These are phyloP conservation scores for Dichetophora obliterata DNA, from an alignment of 2,888 invertebrate genomes.

Conservation along the genomic window DNA sequence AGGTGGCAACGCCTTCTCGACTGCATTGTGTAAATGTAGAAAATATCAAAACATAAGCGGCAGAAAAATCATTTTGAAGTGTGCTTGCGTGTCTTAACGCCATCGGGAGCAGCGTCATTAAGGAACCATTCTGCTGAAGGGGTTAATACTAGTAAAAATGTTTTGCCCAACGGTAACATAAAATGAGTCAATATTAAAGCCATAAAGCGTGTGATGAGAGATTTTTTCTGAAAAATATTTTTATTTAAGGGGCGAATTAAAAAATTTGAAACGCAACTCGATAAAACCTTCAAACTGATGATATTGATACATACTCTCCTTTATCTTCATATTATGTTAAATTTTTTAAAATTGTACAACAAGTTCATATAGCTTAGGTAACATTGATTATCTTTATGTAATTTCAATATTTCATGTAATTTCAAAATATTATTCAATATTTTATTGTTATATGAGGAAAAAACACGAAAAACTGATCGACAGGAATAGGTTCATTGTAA, in stretches of 20 bases:
- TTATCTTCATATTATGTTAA: too few relatives aligned
- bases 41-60: not conserved
- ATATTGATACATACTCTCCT: too few relatives aligned
- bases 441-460: too few relatives aligned
- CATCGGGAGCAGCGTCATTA: conserved; percentile 40
- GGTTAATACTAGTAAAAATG: conserved; percentile 10
- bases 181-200: not conserved
- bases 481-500: too few relatives aligned
- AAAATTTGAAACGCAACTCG: too few relatives aligned
- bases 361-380: too few relatives aligned
- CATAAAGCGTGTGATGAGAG: not conserved
- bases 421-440: too few relatives aligned
- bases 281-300: too few relatives aligned
- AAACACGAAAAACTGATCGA: too few relatives aligned
- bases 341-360: too few relatives aligned
- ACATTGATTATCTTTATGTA: too few relatives aligned
- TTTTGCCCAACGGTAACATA: not conserved
- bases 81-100: conserved; percentile 47
- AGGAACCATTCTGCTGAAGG: conserved; percentile 2
- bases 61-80: not conserved
- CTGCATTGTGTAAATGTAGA: not conserved
- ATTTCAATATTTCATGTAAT: too few relatives aligned
- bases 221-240: not conserved
- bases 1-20: conserved; percentile 11
- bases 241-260: not conserved